Evolutionary conservation across 2,888 invertebrate species (phyloP), one percentile per base, ranked within the genome.

Genomic region (Drosophila cyrtoloma): DNA sequence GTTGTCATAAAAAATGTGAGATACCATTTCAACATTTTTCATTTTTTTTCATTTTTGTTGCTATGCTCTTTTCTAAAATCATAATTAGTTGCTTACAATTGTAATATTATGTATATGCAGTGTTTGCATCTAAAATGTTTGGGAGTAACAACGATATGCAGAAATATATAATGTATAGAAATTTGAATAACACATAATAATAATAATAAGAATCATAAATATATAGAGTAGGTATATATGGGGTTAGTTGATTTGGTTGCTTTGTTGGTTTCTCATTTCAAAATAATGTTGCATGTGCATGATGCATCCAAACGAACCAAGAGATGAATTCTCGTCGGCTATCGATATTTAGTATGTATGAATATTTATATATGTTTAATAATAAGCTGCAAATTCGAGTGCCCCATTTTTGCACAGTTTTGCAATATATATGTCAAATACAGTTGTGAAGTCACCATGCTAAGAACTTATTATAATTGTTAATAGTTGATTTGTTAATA

Each of bases 131-230:
- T 72, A 66, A 65, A 66, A 44, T 56, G 59, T 75, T 79, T 66
- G 69, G 51, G 65, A 67, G 62, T 73, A 84, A 81, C 83, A 86
- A 86, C 86, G 85, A 86, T 89, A 89, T 86, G 86, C 89, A 79
- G 81, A 81, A 84, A 77, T 70, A 81, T 71, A 55, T 53, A 64
- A 32, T 52, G 28, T 61, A 61, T 64, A 60, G 35, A 75, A 80
- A 74, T 73, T 80, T 81, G 76, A 86, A 55, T 87, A 86, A 85
- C 83, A 73, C 73, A 77, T 81, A 82, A 73, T 47, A n/a, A 42
- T 39, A 44, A n/a, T 61, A 64, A 64, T 68, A 70, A 69, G 62
- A 86, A 73, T 74, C 56, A 60, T 73, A 74, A 68, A 59, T 65
- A 63, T 75, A 37, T 68, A 50, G 19, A 70, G 37, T 72, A 56